Base-by-base conservation (phyloP, 1,140 invertebrate genomes). In the Semibalanus balanoides region DNA sequence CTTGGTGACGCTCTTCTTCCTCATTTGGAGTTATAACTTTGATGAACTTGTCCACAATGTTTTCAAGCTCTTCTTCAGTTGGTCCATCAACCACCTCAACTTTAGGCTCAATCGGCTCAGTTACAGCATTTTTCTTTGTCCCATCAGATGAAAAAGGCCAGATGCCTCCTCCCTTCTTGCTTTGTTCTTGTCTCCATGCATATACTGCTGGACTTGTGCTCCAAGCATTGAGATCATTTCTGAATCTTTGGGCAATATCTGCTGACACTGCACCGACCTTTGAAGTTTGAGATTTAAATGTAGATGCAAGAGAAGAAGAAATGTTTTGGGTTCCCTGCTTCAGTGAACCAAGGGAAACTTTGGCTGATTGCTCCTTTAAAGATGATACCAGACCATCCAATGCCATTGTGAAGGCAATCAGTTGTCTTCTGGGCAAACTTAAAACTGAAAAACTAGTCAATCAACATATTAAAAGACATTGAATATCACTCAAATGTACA, bases 41-140 rank as follows among this genome's bases (percentile, higher is more conserved):
- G 79, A 88, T 86, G 85, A 90, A 91, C 82, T 87, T 87, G 79
- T 90, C 88, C 79, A 90, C 84, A 80, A 91, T 86, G 82, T 89
- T 86, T 70, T 86, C 84, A 76, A 86, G 84, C 74, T 86, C 84
- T 72, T 84, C 82, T 3, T 83, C 77, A 30, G 71, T 29, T 72
- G 70, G 70, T 30, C 70, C 70, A 72, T 72, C 70, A 30, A 30
- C 70, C 11, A 72, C 25, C 22, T 72, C 29, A 30, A n/a, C 70
- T 11, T 72, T 9, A 17, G n/a, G 7, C 11, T 72, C 7, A 5
- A 22, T 22, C 7, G 28, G 25, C 7, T 70, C 70, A 72, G n/a
- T 3, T 17, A 9, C 11, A 17, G 3, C n/a, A 29, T 5, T 0
- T 29, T 28, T 29, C n/a, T 30, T 28, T 0, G n/a, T 9, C n/a